These are phyloP conservation scores for Leptopilina drosophilae DNA, from an alignment of 2,888 invertebrate species.

Conservation along the genomic window DNA sequence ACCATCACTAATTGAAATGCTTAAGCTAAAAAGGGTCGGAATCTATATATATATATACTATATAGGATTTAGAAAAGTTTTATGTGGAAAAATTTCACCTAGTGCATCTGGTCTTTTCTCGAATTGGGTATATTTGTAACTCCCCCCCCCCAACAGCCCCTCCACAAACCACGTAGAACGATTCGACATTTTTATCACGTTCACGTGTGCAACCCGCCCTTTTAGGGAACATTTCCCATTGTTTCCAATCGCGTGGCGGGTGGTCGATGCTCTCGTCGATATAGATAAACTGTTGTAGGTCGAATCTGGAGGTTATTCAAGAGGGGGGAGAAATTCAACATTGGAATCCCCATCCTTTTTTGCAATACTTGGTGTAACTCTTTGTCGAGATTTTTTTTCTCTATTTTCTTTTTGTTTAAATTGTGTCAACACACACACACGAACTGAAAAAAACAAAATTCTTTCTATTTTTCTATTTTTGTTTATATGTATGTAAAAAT, in stretches of 20 bases:
- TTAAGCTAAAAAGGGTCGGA: no score
- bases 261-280: conserved; percentile 48
- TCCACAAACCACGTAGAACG: conserved; percentile 44
- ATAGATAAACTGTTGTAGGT: conserved; percentile 37
- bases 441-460: no score
- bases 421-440: no score
- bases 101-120: conserved; percentile 11
- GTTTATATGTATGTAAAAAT: no score
- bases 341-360: conserved; percentile 51
- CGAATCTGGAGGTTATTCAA: conserved; percentile 48
- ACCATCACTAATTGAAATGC: no score
- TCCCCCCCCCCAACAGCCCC: background rate
- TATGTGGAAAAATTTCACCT: conserved; percentile 6
- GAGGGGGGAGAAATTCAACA: conserved; percentile 47
- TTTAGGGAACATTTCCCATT: conserved; percentile 56
- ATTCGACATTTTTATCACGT: conserved; percentile 60
- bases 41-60: no score
- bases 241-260: conserved; percentile 61
- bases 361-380: conserved; percentile 14
- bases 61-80: no score
- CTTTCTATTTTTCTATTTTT: no score
- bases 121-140: background rate
- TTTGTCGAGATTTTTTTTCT: background rate
- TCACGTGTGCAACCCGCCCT: conserved; percentile 54
- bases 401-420: background rate